These are phyloP conservation scores for Tyria jacobaeae DNA, from an alignment of 2,888 invertebrate species.

Conservation along the genomic window DNA sequence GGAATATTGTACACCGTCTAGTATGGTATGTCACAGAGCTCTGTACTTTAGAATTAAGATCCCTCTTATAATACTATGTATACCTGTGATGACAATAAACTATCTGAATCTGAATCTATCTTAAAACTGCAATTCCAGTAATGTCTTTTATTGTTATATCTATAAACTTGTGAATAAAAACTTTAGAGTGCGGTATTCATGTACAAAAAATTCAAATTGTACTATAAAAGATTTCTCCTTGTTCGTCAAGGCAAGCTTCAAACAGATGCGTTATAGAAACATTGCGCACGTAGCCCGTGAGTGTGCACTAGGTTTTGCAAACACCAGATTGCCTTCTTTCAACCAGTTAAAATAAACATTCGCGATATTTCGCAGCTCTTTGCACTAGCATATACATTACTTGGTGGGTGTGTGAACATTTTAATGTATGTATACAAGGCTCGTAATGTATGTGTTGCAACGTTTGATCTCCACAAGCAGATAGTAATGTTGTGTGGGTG, in stretches of 20 bases:
- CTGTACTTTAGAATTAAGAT: too few species aligned
- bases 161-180: too few species aligned
- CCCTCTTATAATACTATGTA: too few species aligned
- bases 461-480: constrained; percentile 48
- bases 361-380: constrained; percentile 81
- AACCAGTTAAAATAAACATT: constrained; percentile 83
- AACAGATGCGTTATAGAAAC: not conserved
- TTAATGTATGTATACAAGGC: constrained; percentile 45
- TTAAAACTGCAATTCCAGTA: too few species aligned
- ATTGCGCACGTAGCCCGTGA: constrained; percentile 5
- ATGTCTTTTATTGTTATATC: too few species aligned
- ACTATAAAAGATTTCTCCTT: not conserved
- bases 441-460: constrained; percentile 45
- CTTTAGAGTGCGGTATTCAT: too few species aligned
- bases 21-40: too few species aligned
- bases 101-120: too few species aligned
- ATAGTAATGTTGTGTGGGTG: constrained; percentile 26
- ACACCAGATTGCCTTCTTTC: constrained; percentile 85
- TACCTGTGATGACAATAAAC: too few species aligned
- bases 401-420: constrained; percentile 39
- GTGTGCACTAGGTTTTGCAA: constrained; percentile 63
- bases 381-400: constrained; percentile 59
- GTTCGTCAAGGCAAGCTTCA: not conserved
- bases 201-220: not conserved
- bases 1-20: too few species aligned